Percentiles rank a stretch among this genome's conserved stretches.
These are phyloP conservation scores for Helarctos malayanus DNA, from an alignment of 2,797 vertebrate species.

Conservation along the genomic window DNA sequence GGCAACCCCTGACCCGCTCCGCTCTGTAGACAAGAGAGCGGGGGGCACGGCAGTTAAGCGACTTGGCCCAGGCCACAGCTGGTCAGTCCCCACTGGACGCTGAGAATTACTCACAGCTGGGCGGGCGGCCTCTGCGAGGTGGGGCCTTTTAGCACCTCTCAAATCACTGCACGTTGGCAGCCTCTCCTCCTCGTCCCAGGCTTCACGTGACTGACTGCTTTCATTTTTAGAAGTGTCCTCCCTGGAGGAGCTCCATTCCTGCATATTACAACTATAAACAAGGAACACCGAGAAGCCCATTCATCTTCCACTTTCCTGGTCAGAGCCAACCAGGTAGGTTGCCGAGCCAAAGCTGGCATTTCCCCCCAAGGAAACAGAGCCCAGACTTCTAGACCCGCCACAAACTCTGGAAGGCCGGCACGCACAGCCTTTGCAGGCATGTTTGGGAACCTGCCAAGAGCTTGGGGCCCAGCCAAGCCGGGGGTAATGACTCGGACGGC, in stretches of 20 bases:
- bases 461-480: not conserved
- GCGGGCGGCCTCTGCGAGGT: not conserved
- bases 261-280: slow-evolving; percentile 20
- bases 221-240: not conserved
- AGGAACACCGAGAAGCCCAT: slow-evolving; percentile 28
- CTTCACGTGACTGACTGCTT: slow-evolving; percentile 2
- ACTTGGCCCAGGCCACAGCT: not conserved
- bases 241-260: not conserved
- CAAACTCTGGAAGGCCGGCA: rapidly evolving
- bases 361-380: slow-evolving; percentile 35
- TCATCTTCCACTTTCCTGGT: not conserved
- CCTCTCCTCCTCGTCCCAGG: not conserved
- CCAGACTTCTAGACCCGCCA: not conserved
- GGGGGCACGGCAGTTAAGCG: too few species aligned
- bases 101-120: not conserved
- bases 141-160: slow-evolving; percentile 18
- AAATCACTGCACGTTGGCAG: not conserved
- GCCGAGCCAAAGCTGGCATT: slow-evolving; percentile 21
- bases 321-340: slow-evolving; percentile 52
- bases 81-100: not conserved
- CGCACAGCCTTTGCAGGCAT: not conserved
- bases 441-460: slow-evolving; percentile 1
- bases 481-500: not conserved
- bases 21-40: not conserved
- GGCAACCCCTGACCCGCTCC: rapidly evolving